Evolutionary conservation across 2,113 vertebrate species (phyloP), one percentile per base, ranked within the genome.

Genomic region (Epinephelus lanceolatus): DNA sequence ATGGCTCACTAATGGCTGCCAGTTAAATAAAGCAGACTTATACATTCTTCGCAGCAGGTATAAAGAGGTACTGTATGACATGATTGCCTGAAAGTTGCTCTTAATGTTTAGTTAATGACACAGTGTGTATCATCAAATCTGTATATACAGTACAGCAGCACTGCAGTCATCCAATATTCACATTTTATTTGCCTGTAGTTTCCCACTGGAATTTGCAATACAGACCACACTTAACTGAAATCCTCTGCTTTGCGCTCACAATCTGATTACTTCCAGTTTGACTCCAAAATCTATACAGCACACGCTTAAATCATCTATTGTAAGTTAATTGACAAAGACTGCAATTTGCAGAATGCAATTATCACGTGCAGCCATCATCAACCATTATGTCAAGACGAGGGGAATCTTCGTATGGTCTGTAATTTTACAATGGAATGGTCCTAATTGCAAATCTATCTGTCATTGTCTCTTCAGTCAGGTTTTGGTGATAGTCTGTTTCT

Each of bases 381-480:
- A 19, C 40, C 21, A 7, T 89, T 76, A 56, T 68, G 76, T 59
- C 1, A 13, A 72, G 63, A 27, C 42, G 55, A 71, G 69, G 21
- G 11, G 60, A 84, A 49, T 78, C 72, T 45, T 73, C 33, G 5
- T 7, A 25, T 33, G 23, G 11, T 42, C 53, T 47, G 13, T 84
- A 12, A 87, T 85, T 87, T 84, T 66, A 60, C 63, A 47, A 76
- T 18, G 68, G 66, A 78, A 78, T 82, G 65, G 78, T 75, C n/a
- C 56, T 88, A 78, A 88, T 83, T 85, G 71, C 68, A 87, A 83
- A 90, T 89, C 69, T 72, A 78, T 92, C 71, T 53, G 69, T 86
- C 78, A 81, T 23, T 17, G 76, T 79, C 69, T 79, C 59, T 8
- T 71, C 76, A 42, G 78, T 82, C 67, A 52, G 65, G 65, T 59